Base-by-base conservation (phyloP, 2,888 invertebrate species). In the Coecobrya sp. region DNA sequence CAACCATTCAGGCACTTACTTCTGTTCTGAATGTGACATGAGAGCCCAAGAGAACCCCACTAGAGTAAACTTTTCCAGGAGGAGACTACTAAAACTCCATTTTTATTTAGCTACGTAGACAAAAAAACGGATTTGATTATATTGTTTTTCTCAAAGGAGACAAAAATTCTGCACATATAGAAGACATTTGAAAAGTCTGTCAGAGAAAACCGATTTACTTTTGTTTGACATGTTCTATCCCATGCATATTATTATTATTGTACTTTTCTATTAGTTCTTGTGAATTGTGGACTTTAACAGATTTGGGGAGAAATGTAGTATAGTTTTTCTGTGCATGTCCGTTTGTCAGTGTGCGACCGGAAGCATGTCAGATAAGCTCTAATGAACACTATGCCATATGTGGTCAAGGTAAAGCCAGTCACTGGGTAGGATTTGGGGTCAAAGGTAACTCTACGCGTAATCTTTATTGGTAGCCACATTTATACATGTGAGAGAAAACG, bases 61-160 rank as follows among this genome's bases (percentile, higher is more conserved):
- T 16, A 76, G n/a, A 19, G 70, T 27, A 86, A 36, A 25, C 19
- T 86, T 86, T 70, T 70, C 27, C 45, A 16, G 7, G 36, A 65
- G 65, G 19, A 84, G 30, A 55, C 81, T 55, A 36, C 16, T 70
- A 42, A 49, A 49, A 27, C 49, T 73, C 49, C 27, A 19, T 73
- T 42, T 82, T 82, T 81, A 76, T 76, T 82, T 59, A n/a, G 59
- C 30, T n/a, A 30, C 19, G 30, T 30, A n/a, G 13, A 86, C 30
- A 68, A 68, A 19, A 49, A 86, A 70, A 85, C 27, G 70, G 70
- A 70, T 86, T 86, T 86, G 70, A 86, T 86, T 55, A 86, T 19
- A 70, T 70, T 45, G 27, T 49, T 55, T 42, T 49, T 73, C 65
- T 62, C 42, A 11, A 25, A 42, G 73, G 73, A 25, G 10, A 42